Base-by-base conservation (phyloP, 2,888 invertebrate species). In the Cephus sareptanus region DNA sequence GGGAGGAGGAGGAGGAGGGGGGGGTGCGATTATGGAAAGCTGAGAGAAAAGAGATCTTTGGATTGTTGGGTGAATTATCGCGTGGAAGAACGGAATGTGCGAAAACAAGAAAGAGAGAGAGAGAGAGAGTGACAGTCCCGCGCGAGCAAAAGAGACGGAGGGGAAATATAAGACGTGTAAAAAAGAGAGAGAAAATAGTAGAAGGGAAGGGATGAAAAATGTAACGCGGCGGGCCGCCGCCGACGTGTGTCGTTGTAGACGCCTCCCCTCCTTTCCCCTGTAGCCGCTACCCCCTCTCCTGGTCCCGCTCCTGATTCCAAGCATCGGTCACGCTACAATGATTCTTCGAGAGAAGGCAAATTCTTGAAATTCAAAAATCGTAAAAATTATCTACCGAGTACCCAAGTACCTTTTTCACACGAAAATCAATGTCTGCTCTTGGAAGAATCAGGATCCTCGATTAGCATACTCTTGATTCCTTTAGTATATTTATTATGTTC, bases 171-270 rank as follows among this genome's bases (percentile, higher is more conserved):
- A 81, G 73, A 76, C 77, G 80, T 80, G 79, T 34, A 33, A 40
- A 34, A 56, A 76, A 37, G 12, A 34, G 79, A 78, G 80, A 82
- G 81, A 82, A 80, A 81, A 81, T 34, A 6, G 34, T 3, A 13
- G 80, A 82, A 76, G 40, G 13, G 40, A 40, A 70, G 75, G 69
- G n/a, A 69, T 79, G 77, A 81, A 82, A 81, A 82, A 81, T 80
- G 81, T 85, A 85, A 85, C 83, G 87, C 86, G 87, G 86, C 86
- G 86, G 86, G 85, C 83, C 85, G 85, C 82, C 87, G 86, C 84
- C 84, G 86, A 84, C 84, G 83, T 87, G 83, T 87, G 87, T 87
- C 89, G 85, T 89, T 87, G 87, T 56, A 88, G 87, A 86, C 85
- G 85, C 84, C 84, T 86, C 87, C 84, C 84, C 83, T 83, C 76